A percentile compares a stretch with the other conserved stretches of the same genome.
Evolutionary conservation across 1,140 invertebrate species (phyloP).

Genomic region (Thaumetopoea pityocampa): DNA sequence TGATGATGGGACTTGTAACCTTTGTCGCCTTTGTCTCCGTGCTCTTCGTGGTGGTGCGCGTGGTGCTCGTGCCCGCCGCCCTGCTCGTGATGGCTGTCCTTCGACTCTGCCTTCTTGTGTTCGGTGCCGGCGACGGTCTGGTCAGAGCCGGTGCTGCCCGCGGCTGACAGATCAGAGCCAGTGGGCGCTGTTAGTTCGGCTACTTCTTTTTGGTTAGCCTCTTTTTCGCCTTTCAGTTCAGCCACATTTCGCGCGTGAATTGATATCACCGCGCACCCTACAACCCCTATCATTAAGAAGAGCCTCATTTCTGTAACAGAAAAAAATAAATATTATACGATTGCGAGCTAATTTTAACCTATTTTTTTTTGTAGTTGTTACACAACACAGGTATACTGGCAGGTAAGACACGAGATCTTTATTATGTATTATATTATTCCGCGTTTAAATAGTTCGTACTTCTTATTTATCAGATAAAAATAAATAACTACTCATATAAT

Average conservation of each 20-base stretch:
- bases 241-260: conserved; percentile 45
- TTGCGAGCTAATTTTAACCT: too few species aligned
- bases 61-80: conserved; percentile 81
- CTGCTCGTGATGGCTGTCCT: conserved; percentile 75
- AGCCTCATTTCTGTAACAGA: conserved; percentile 58
- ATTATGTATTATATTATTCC: too few species aligned
- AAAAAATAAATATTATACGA: conserved; percentile 3
- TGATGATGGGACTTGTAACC: conserved; percentile 82
- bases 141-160: conserved; percentile 37
- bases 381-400: too few species aligned
- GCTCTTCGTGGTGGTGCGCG: conserved; percentile 78
- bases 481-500: too few species aligned
- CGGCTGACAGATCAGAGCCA: conserved; percentile 22
- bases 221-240: conserved; percentile 33
- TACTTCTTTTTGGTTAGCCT: conserved; percentile 5
- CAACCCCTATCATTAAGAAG: conserved; percentile 37
- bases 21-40: conserved; percentile 82
- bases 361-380: too few species aligned
- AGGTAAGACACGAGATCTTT: too few species aligned
- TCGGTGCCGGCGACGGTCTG: conserved; percentile 71
- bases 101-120: conserved; percentile 71
- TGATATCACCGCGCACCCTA: conserved; percentile 35
- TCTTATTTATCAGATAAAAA: too few species aligned
- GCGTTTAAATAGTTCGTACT: too few species aligned
- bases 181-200: conserved; percentile 8